Conservation (phyloP, 2,888 invertebrate species). For the Hipparchia semele region DNA sequence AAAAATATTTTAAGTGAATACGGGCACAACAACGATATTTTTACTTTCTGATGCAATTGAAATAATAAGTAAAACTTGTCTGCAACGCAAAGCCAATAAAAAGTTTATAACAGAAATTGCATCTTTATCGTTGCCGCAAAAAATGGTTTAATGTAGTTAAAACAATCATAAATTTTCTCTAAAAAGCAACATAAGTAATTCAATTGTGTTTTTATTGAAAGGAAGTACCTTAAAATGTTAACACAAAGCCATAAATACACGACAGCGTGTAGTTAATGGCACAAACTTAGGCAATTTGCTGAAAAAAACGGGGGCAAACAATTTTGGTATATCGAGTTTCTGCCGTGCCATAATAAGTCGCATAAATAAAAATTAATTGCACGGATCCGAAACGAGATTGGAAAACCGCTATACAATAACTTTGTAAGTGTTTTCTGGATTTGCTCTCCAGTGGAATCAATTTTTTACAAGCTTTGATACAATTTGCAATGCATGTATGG, state of each 20-base stretch:
- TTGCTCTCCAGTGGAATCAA: not conserved
- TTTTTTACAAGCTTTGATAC: not conserved
- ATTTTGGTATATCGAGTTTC: conserved; percentile 32
- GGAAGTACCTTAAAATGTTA: conserved; percentile 25
- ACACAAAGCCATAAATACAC: conserved; percentile 38
- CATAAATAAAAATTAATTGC: conserved; percentile 26
- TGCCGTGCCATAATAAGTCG: conserved; percentile 19
- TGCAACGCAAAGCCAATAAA: no score
- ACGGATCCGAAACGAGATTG: conserved; percentile 4
- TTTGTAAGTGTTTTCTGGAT: conserved; percentile 1
- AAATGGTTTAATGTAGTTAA: not conserved
- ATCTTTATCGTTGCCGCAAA: not conserved
- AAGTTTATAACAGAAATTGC: not conserved
- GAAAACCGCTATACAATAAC: not conserved
- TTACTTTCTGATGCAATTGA: no score
- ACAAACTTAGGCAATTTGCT: conserved; percentile 38
- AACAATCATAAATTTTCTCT: not conserved
- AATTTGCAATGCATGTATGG: no score
- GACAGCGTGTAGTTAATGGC: conserved; percentile 38
- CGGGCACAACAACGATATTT: no score
- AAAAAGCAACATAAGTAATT: conserved; percentile 5
- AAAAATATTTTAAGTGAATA: no score
- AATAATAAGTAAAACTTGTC: no score
- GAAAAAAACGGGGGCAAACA: conserved; percentile 31
- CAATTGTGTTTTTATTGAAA: conserved; percentile 28